phyloP scores from a whole-genome alignment of 2,113 vertebrate genomes.

The Andinoacara biseriatus region DNA sequence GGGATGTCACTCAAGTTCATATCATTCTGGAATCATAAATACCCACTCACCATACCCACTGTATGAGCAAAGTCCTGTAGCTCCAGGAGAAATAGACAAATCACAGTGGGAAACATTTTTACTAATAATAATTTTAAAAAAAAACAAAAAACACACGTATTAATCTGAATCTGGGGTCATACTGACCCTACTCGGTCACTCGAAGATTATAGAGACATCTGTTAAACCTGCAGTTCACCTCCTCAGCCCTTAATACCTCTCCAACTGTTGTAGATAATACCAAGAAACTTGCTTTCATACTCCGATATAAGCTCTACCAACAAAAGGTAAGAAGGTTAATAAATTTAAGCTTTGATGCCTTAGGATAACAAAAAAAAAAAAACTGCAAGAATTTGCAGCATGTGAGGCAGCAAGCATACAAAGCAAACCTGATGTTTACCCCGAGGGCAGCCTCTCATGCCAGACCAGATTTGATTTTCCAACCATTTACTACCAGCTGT shows the following conservation, averaged over 20 bases:
- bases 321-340: not conserved
- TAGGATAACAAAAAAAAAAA: not conserved
- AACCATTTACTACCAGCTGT: conserved; percentile 67
- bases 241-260: not conserved
- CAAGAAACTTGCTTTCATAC: not conserved
- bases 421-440: conserved; percentile 56
- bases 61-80: not conserved
- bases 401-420: conserved; percentile 28
- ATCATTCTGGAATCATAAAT: not conserved
- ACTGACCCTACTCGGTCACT: not conserved
- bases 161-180: not conserved
- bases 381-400: conserved; percentile 18
- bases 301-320: not conserved
- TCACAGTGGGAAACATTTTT: not conserved
- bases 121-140: too few relatives aligned
- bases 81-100: not conserved
- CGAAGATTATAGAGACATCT: not conserved
- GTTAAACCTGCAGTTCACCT: not conserved
- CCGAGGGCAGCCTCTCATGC: conserved; percentile 48
- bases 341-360: conserved; percentile 7
- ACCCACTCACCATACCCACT: not conserved
- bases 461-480: conserved; percentile 66
- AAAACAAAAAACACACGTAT: not conserved
- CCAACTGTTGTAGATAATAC: not conserved
- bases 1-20: too few relatives aligned